phyloP scores from a whole-genome alignment of 2,797 vertebrate species.

The Fundulus diaphanus region DNA sequence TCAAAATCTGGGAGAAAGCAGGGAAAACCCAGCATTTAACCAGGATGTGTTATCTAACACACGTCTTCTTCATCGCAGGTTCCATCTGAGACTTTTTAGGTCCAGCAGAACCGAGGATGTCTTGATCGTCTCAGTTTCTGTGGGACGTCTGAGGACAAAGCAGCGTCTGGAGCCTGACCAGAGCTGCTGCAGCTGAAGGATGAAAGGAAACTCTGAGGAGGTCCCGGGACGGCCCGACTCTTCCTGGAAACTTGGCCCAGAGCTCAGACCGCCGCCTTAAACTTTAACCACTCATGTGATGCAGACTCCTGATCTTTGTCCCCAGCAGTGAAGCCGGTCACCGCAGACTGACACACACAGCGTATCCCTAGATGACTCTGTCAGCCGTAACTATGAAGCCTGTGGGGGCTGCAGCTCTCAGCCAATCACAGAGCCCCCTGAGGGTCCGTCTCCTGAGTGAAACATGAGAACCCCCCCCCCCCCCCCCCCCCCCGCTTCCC shows the following conservation, averaged over 20 bases:
- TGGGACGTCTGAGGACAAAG: background rate
- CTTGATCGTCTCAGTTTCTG: background rate
- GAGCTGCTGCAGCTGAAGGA: background rate
- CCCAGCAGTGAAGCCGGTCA: background rate
- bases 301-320: constrained; percentile 16
- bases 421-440: constrained; percentile 27
- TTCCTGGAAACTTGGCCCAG: constrained; percentile 1
- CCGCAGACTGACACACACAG: constrained; percentile 10
- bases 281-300: constrained; percentile 12
- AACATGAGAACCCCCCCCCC: too few species aligned
- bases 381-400: constrained; percentile 30
- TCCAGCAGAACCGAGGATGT: background rate
- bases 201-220: constrained; percentile 5
- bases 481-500: background rate
- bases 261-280: background rate
- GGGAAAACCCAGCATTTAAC: too few species aligned
- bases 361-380: constrained; percentile 51
- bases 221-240: background rate
- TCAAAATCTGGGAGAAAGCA: too few species aligned
- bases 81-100: too few species aligned
- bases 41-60: too few species aligned
- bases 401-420: constrained; percentile 34
- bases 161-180: background rate
- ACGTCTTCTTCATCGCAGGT: too few species aligned
- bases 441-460: constrained; percentile 12